Evolutionary conservation across 2,113 vertebrate species (phyloP).

Genomic region (Lichenostomus cassidix): DNA sequence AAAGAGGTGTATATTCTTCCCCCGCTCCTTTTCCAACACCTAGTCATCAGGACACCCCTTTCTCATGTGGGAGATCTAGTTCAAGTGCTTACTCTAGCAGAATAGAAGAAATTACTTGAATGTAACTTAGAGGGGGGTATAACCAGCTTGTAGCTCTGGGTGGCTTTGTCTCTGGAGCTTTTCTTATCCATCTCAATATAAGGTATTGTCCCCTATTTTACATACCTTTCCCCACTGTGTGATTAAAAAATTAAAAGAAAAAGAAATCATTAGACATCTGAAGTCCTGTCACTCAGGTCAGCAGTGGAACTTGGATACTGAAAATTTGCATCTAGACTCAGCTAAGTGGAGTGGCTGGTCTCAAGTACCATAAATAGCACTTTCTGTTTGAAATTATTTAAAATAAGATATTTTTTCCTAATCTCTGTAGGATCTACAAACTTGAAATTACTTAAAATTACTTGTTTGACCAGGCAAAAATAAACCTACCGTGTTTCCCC

Average conservation of each 20-base stretch:
- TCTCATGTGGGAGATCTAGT: background rate
- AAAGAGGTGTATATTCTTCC: background rate
- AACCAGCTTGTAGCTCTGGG: background rate
- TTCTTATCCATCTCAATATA: background rate
- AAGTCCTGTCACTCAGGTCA: background rate
- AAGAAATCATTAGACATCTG: background rate
- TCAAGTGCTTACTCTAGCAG: background rate
- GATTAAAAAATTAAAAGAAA: background rate
- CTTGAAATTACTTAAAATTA: background rate
- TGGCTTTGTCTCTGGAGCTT: background rate
- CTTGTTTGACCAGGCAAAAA: background rate
- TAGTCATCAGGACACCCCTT: background rate
- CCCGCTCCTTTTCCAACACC: background rate
- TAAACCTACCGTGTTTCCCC: background rate
- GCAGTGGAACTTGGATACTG: background rate
- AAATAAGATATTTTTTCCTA: background rate
- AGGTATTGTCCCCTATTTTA: background rate
- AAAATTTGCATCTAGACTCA: background rate
- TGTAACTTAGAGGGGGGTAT: background rate
- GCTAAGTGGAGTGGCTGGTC: background rate
- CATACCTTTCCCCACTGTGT: accelerated
- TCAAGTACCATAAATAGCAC: background rate
- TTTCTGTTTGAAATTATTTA: background rate
- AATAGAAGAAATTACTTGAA: background rate
- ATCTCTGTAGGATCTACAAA: background rate